Evolutionary conservation across 2,888 invertebrate species (phyloP).

Genomic region (Mycalesis mineus): DNA sequence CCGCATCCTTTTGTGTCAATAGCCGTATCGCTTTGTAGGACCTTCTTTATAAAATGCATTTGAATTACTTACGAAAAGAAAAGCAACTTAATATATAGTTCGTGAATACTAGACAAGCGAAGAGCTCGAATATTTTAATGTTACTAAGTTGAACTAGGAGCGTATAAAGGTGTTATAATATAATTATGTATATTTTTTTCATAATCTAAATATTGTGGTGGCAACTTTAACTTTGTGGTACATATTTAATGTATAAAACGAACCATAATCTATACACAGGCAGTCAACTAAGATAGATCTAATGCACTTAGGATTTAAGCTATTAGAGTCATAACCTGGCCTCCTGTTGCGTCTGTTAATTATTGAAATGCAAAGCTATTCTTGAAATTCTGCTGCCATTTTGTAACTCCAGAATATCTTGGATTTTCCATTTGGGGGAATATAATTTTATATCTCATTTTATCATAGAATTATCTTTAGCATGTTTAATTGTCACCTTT

Average conservation of each 20-base stretch:
- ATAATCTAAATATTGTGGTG: not conserved
- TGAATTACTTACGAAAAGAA: not conserved
- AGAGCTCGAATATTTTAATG: conserved; percentile 8
- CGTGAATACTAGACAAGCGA: not conserved
- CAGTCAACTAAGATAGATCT: conserved; percentile 19
- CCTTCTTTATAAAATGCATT: conserved; percentile 8
- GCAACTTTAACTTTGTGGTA: too few species aligned
- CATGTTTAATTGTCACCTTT: conserved; percentile 48
- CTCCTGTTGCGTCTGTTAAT: conserved; percentile 1
- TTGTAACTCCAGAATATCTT: not conserved
- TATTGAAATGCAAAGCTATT: not conserved
- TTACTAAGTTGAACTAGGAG: not conserved
- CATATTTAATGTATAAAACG: not conserved
- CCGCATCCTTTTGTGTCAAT: conserved; percentile 4
- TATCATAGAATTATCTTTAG: conserved; percentile 29
- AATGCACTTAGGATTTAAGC: conserved; percentile 22
- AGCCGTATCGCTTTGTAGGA: conserved; percentile 12
- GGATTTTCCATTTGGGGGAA: not conserved
- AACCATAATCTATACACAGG: conserved; percentile 22
- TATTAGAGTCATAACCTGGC: conserved; percentile 2
- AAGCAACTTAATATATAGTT: not conserved
- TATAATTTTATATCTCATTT: conserved; percentile 31
- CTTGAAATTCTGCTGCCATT: not conserved
- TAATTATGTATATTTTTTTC: not conserved
- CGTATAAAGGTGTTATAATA: not conserved